Evolutionary conservation across 2,888 invertebrate genomes (phyloP), one percentile per base, ranked within the genome.

Genomic region (Aphidoletes aphidimyza): DNA sequence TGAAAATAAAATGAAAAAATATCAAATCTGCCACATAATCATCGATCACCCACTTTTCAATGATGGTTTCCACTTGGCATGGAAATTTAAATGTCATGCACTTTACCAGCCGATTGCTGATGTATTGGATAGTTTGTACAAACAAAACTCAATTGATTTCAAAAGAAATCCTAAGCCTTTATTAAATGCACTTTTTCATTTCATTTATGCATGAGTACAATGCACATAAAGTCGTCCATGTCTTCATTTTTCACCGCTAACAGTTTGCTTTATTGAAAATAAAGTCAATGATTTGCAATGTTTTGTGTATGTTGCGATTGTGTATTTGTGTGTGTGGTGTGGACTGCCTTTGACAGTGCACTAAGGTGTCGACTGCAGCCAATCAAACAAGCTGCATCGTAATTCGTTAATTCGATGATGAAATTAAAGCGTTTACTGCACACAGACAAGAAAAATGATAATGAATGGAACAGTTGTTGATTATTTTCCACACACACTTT

Each of bases 331-430:
- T 17, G 3, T 34, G 14, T 22, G 54, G 17, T 26, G 11, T 26
- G 22, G 22, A 54, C n/a, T 22, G 54, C 5, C 17, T 6, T 5
- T 54, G 54, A 69, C 69, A 30, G 69, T 30, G 17, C 17, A n/a
- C 30, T 69, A 14, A 69, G 14, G 69, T 69, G 69, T 69, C 30
- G 69, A 69, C 69, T 30, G 30, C 69, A 69, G 30, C 69, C 69
- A 69, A 69, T 69, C 69, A 69, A 69, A 69, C 69, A 30, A n/a
- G 69, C 69, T 30, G 30, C 69, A 30, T 34, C 34, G 69, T 69
- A 69, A 69, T 69, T 69, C 69, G 69, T 69, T 69, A 69, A 69
- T 69, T 69, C 34, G 69, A 69, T 69, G 30, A 69, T 30, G 69
- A 30, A 69, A 69, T 11, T 69, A 3, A 69, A 69, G 11, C 69